Evolutionary conservation across 2,888 invertebrate species (phyloP).

Genomic region (Parasteatoda lunata): DNA sequence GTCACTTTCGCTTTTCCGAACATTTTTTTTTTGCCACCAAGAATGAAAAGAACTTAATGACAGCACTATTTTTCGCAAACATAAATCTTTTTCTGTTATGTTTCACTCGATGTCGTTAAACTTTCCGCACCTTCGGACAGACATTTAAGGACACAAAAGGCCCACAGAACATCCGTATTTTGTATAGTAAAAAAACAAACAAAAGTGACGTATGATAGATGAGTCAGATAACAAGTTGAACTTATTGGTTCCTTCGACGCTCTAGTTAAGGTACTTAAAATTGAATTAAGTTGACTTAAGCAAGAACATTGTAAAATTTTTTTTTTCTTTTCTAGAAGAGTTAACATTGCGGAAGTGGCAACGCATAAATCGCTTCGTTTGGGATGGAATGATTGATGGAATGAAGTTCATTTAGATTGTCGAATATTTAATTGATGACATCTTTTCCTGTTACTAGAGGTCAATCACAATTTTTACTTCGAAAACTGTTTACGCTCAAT

Average conservation of each 20-base stretch:
- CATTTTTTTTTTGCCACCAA: background rate
- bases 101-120: slow-evolving; percentile 41
- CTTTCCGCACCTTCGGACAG: slow-evolving; percentile 48
- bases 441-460: too few relatives aligned
- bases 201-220: slow-evolving; percentile 42
- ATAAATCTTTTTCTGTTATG: too few relatives aligned
- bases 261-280: slow-evolving; percentile 52
- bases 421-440: too few relatives aligned
- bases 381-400: background rate
- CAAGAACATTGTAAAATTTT: background rate
- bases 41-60: too few relatives aligned
- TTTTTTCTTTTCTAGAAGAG: background rate
- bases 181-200: background rate
- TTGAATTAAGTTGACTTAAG: slow-evolving; percentile 15
- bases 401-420: too few relatives aligned
- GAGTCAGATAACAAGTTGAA: slow-evolving; percentile 39
- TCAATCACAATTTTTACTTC: too few relatives aligned
- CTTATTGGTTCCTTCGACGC: slow-evolving; percentile 29
- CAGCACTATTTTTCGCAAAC: too few relatives aligned
- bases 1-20: background rate
- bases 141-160: slow-evolving; percentile 24
- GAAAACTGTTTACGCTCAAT: too few relatives aligned
- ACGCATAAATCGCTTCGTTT: slow-evolving; percentile 5
- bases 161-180: slow-evolving; percentile 20
- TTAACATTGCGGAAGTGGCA: slow-evolving; percentile 41